phyloP scores from a whole-genome alignment of 2,797 vertebrate species.

The Oreortyx pictus region DNA sequence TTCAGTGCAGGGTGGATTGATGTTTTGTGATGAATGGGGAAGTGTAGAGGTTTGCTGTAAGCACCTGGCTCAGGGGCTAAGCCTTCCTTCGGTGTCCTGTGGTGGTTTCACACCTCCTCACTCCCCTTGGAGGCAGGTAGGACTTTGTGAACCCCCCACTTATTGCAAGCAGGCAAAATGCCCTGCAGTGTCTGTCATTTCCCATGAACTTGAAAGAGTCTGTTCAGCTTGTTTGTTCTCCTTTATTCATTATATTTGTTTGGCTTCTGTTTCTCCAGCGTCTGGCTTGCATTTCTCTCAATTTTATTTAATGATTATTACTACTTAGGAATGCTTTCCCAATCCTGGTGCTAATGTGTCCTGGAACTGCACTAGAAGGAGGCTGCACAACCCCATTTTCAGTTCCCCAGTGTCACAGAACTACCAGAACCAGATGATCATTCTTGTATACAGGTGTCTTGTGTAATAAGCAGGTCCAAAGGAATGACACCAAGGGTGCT shows the following conservation, averaged over 20 bases:
- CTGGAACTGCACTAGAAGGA: conserved; percentile 16
- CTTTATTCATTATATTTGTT: conserved; percentile 38
- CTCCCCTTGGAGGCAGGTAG: not conserved
- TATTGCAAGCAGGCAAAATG: not conserved
- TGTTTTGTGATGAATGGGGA: not conserved
- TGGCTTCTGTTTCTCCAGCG: not conserved
- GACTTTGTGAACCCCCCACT: not conserved
- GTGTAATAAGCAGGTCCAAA: not conserved
- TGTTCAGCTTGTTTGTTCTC: conserved; percentile 16
- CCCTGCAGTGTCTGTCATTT: not conserved
- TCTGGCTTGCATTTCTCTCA: not conserved
- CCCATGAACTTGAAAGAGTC: not conserved
- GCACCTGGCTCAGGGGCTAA: conserved; percentile 25
- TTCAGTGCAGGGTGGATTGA: not conserved
- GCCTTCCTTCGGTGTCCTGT: not conserved
- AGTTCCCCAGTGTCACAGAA: not conserved
- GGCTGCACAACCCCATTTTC: not conserved
- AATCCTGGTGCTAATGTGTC: not conserved
- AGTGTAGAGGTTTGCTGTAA: not conserved
- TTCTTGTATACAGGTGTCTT: not conserved
- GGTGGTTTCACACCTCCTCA: not conserved
- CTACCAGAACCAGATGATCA: not conserved
- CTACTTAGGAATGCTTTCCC: not conserved
- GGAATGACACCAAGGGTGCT: not conserved
- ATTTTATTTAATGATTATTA: not conserved